These are phyloP conservation scores for Recurvirostra avosetta DNA, from an alignment of 2,113 vertebrate species.

Conservation along the genomic window DNA sequence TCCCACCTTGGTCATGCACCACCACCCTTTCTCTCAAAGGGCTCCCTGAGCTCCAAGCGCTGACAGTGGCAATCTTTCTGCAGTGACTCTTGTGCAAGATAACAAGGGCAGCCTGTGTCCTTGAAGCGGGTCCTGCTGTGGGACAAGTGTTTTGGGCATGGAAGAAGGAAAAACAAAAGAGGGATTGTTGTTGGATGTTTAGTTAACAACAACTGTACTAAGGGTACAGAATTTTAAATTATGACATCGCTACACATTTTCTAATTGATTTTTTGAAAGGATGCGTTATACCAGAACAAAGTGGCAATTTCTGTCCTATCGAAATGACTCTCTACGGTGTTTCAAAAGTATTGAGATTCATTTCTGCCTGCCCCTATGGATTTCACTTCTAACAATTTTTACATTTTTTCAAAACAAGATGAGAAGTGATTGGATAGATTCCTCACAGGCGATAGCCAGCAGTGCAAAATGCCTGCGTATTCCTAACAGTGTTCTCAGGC, in stretches of 20 bases:
- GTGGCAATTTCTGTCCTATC: not conserved
- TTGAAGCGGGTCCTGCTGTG: not conserved
- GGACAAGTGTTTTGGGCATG: not conserved
- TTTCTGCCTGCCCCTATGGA: not conserved
- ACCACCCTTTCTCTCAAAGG: not conserved
- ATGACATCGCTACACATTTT: not conserved
- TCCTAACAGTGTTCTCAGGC: not conserved
- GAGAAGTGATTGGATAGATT: not conserved
- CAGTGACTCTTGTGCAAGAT: not conserved
- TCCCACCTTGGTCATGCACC: accelerated
- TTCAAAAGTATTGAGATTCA: accelerated
- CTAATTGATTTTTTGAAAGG: not conserved
- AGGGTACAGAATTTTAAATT: not conserved
- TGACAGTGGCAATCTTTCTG: not conserved
- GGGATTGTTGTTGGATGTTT: not conserved
- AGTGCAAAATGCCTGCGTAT: not conserved
- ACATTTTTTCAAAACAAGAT: not conserved
- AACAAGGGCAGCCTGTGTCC: not conserved
- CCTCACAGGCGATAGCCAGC: not conserved
- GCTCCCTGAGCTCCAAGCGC: not conserved
- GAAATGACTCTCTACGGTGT: not conserved
- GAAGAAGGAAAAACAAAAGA: not conserved
- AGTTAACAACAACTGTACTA: not conserved
- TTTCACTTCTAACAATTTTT: not conserved
- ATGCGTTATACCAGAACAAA: not conserved